phyloP scores from a whole-genome alignment of 2,113 vertebrate genomes.

The Sphaerodactylus townsendi region DNA sequence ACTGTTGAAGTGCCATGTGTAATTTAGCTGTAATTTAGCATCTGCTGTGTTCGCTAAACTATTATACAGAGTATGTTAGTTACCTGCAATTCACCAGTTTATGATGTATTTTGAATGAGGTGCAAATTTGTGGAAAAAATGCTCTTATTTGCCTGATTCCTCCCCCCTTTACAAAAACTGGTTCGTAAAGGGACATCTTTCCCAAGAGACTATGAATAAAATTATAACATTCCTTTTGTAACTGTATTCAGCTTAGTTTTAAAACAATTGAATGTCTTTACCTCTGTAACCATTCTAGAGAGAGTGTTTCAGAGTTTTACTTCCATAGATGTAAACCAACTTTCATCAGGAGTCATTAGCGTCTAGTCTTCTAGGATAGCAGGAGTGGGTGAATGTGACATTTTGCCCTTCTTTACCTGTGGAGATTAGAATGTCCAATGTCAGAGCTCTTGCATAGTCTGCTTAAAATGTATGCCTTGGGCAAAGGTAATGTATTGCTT shows the following conservation, averaged over 20 bases:
- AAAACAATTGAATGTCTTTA: neutral
- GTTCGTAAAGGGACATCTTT: neutral
- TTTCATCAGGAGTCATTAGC: neutral
- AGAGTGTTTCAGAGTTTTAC: neutral
- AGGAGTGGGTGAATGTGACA: neutral
- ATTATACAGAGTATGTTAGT: neutral
- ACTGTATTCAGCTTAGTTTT: neutral
- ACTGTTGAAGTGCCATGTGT: neutral
- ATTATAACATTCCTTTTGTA: neutral
- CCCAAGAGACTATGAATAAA: neutral
- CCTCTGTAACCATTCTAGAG: neutral
- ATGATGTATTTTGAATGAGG: neutral
- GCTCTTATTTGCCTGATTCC: neutral
- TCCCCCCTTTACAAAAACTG: neutral
- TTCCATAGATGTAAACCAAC: neutral
- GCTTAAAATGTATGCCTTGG: slow-evolving; percentile 27
- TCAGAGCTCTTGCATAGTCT: slow-evolving; percentile 7
- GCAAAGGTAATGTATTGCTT: slow-evolving; percentile 32
- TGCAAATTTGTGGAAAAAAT: neutral
- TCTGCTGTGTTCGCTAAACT: neutral
- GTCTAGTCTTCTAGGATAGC: neutral
- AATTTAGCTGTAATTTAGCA: neutral
- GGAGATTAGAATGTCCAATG: neutral
- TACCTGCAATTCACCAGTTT: neutral
- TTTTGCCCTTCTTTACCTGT: neutral